Percentiles rank a stretch among this genome's conserved stretches.
Evolutionary conservation across 1,140 invertebrate species (phyloP).

Genomic region (Scaptodrosophila lebanonensis): DNA sequence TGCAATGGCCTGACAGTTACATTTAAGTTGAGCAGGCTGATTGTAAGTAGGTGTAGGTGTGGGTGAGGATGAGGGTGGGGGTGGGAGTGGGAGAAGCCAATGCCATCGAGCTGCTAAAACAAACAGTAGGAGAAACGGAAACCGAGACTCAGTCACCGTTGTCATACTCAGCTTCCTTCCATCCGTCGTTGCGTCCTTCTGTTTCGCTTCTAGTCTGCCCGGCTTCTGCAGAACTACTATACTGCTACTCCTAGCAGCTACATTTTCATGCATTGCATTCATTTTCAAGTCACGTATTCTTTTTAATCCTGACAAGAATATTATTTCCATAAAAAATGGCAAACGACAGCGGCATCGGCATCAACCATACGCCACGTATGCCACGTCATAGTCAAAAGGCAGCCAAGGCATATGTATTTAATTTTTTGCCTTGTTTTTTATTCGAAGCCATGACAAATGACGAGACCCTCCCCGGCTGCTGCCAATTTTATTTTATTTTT

Average conservation of each 20-base stretch:
- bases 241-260: too few relatives aligned
- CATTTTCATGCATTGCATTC: constrained; percentile 47
- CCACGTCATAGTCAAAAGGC: constrained; percentile 28
- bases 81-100: too few relatives aligned
- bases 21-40: constrained; percentile 36
- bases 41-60: not conserved
- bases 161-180: constrained; percentile 16
- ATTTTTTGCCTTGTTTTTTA: too few relatives aligned
- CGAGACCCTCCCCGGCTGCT: too few relatives aligned
- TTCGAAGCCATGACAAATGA: too few relatives aligned
- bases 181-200: constrained; percentile 7
- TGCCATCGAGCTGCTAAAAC: not conserved
- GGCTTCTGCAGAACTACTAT: constrained; percentile 24
- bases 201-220: constrained; percentile 25
- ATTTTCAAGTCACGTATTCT: constrained; percentile 73
- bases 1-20: constrained; percentile 41
- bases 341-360: constrained; percentile 6
- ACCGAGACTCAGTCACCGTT: constrained; percentile 2
- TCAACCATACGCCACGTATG: constrained; percentile 30
- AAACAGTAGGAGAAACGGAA: not conserved
- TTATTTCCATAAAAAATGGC: constrained; percentile 72
- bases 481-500: too few relatives aligned
- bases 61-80: too few relatives aligned
- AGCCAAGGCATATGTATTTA: constrained; percentile 32
- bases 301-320: constrained; percentile 77